Percentiles rank a stretch among this genome's conserved stretches.
Conservation (phyloP, 1,140 invertebrate species). For the Eurosta solidaginis region DNA sequence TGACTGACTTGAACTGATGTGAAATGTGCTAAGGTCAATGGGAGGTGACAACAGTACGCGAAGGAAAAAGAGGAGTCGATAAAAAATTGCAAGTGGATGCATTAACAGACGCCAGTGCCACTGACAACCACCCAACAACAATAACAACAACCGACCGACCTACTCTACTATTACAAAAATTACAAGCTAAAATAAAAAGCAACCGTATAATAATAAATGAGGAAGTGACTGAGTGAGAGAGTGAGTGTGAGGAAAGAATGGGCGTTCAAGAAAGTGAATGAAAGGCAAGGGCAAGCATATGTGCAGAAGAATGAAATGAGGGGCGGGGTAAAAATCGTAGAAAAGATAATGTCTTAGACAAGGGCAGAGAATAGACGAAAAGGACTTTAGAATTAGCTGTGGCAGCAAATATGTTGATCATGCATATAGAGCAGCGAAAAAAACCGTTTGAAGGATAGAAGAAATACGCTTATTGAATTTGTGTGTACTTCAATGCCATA, state of each 20-base stretch:
- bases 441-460: slow-evolving; percentile 9
- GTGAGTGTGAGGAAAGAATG: background rate
- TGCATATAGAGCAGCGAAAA: background rate
- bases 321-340: background rate
- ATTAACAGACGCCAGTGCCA: background rate
- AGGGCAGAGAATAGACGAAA: background rate
- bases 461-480: slow-evolving; percentile 16
- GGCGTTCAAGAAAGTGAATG: background rate
- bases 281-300: background rate
- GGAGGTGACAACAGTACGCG: background rate
- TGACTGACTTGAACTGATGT: background rate
- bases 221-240: background rate
- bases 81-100: background rate
- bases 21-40: background rate
- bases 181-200: background rate
- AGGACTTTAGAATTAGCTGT: background rate
- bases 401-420: background rate
- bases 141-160: background rate
- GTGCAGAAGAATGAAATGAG: too few species aligned
- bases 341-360: background rate
- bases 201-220: slow-evolving; percentile 15
- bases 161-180: background rate
- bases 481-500: slow-evolving; percentile 18
- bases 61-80: background rate
- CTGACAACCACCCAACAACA: background rate